Evolutionary conservation across 2,797 vertebrate genomes (phyloP).

Genomic region (Rhinatrema bivittatum): DNA sequence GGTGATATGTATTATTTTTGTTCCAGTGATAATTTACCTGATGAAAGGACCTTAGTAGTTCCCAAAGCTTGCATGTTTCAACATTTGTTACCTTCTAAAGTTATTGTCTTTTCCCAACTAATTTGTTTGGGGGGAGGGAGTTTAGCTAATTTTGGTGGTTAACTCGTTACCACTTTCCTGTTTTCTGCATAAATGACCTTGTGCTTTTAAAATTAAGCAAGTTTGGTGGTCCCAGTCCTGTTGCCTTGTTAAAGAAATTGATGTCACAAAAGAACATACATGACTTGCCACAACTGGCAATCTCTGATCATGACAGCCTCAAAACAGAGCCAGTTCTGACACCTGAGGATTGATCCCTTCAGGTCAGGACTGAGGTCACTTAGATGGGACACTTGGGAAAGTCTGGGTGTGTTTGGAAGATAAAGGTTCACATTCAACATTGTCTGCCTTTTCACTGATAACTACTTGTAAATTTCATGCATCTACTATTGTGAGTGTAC

Average conservation of each 20-base stretch:
- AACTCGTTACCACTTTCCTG: too few species aligned
- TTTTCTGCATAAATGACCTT: too few species aligned
- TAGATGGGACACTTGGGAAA: conserved; percentile 5
- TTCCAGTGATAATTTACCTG: too few species aligned
- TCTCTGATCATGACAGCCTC: conserved; percentile 5
- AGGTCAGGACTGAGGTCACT: conserved; percentile 13
- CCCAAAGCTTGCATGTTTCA: too few species aligned
- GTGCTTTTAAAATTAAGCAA: conserved; percentile 18
- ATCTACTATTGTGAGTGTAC: too few species aligned
- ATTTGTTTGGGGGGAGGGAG: too few species aligned
- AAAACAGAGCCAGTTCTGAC: conserved; percentile 13
- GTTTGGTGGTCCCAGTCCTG: not conserved
- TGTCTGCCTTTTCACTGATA: conserved; percentile 5
- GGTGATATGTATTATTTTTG: too few species aligned
- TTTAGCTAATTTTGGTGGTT: too few species aligned
- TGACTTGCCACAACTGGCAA: conserved; percentile 10
- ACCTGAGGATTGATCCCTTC: conserved; percentile 9
- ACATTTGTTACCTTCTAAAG: too few species aligned
- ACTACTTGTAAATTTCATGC: too few species aligned
- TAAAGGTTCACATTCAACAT: conserved; percentile 8
- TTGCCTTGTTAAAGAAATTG: conserved; percentile 5
- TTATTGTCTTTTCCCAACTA: too few species aligned
- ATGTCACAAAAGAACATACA: conserved; percentile 16
- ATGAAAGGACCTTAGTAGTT: too few species aligned
- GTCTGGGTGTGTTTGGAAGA: not conserved